Evolutionary conservation across 2,888 invertebrate species (phyloP), one percentile per base, ranked within the genome.

Genomic region (Candidula unifasciata): DNA sequence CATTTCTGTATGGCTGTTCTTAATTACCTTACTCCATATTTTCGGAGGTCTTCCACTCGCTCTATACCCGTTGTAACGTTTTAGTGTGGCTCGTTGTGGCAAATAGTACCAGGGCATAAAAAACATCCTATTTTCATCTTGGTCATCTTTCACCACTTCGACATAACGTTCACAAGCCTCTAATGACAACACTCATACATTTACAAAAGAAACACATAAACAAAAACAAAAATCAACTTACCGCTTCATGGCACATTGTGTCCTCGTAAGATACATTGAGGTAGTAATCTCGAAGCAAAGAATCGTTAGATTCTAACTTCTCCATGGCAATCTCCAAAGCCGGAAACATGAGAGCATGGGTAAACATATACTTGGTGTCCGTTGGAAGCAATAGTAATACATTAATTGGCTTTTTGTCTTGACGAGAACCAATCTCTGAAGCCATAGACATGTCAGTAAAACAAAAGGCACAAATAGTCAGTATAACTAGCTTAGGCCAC

Each of bases 311-410:
- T 10, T 87, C 86, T 24, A 91, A 57, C 68, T 87, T 84, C 16
- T 89, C 87, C 13, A 92, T 89, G 6, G 93, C 93, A 37, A 90
- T 89, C 69, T 91, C 88, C 2, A 93, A 91, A 21, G 93, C 93
- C 0, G 93, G 93, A 0, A 90, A 86, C 2, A 92, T 90, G 27
- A 89, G 90, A 27, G 89, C 87, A 24, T 89, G 86, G 1, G 92
- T 91, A 82, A 91, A 92, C 54, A 90, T 64, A 10, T 88, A 84
- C 10, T 60, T 85, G 35, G 90, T 89, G 44, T 91, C 87, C 16
- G 81, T 84, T 0, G 92, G 92, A 68, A 91, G 54, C 54, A 93
- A 88, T 2, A 91, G 89, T 0, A 90, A 90, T 30, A 92, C 90
- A 57, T 90, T 89, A 0, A 91, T 82, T 3, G 81, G 57, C 68